Conservation (phyloP, 2,113 vertebrate genomes). For the Maccullochella peelii region DNA sequence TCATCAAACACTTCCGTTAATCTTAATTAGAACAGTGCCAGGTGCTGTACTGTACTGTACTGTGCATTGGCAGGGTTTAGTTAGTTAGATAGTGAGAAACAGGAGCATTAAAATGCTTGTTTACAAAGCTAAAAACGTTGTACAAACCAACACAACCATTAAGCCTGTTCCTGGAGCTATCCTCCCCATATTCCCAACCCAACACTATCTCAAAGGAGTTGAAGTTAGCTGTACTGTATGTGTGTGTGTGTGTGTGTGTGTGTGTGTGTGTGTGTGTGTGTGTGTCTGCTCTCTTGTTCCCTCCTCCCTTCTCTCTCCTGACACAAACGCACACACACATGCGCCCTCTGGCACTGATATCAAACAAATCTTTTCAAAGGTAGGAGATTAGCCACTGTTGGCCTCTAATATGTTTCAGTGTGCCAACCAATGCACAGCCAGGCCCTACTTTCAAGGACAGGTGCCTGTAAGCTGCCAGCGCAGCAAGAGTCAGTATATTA, state of each 20-base stretch:
- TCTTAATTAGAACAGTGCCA: conserved; percentile 4
- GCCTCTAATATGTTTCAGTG: conserved; percentile 63
- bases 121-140: conserved; percentile 7
- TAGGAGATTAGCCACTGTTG: conserved; percentile 66
- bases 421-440: conserved; percentile 16
- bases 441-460: conserved; percentile 71
- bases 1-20: conserved; percentile 17
- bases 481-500: conserved; percentile 61
- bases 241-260: conserved; percentile 12
- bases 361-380: conserved; percentile 76
- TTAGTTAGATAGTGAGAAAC: background rate
- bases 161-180: conserved; percentile 12
- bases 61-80: background rate
- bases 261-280: background rate
- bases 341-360: conserved; percentile 64
- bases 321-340: conserved; percentile 8
- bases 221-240: background rate
- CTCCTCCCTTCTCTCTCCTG: background rate
- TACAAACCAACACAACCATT: conserved; percentile 14
- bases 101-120: background rate
- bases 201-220: conserved; percentile 35
- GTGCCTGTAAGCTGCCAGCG: conserved; percentile 57
- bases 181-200: conserved; percentile 8
- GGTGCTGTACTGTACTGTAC: background rate
- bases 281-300: background rate